phyloP scores from a whole-genome alignment of 2,113 vertebrate genomes.

The Dasyprocta punctata region DNA sequence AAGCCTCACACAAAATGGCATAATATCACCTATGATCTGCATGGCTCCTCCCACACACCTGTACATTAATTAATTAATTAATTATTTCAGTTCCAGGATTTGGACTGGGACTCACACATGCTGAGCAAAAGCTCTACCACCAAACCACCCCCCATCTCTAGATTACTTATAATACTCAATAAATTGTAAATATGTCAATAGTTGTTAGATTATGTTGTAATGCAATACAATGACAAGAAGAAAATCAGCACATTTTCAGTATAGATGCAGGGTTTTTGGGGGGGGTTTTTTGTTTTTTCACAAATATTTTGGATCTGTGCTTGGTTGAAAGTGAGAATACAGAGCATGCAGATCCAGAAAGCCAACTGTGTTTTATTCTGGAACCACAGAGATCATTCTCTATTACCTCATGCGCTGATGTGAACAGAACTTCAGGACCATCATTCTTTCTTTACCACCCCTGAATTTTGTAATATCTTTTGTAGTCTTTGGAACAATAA shows the following conservation, averaged over 20 bases:
- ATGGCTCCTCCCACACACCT: not conserved
- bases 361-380: not conserved
- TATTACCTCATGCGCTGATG: not conserved
- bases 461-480: not conserved
- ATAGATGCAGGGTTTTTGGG: not conserved
- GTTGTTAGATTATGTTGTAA: not conserved
- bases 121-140: not conserved
- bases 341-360: not conserved
- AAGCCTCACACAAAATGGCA: not conserved
- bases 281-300: not conserved
- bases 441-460: not conserved
- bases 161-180: not conserved
- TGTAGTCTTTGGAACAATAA: not conserved
- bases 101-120: not conserved
- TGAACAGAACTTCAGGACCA: not conserved
- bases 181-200: not conserved
- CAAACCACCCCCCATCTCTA: not conserved
- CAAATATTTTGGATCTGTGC: not conserved
- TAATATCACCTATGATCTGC: not conserved
- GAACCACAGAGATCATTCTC: not conserved
- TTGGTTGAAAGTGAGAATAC: not conserved
- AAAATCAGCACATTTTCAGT: not conserved
- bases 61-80: not conserved
- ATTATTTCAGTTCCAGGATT: not conserved
- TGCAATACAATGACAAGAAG: not conserved